These are phyloP conservation scores for Colinus virginianus DNA, from an alignment of 2,113 vertebrate genomes.

Conservation along the genomic window DNA sequence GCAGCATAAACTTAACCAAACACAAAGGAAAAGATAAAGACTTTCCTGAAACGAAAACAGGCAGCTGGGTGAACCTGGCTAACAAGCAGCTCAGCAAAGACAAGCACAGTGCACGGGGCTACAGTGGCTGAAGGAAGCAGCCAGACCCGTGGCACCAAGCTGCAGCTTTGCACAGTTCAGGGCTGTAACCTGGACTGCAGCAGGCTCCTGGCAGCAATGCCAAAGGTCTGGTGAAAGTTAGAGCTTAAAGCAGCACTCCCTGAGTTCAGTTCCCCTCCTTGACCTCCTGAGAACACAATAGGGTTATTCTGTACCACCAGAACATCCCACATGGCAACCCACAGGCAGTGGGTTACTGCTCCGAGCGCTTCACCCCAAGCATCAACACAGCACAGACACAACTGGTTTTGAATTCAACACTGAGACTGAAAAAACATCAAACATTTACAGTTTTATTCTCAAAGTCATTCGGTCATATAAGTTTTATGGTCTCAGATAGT, in stretches of 20 bases:
- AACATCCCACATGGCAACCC: neutral
- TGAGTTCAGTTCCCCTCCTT: rapidly evolving
- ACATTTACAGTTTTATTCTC: neutral
- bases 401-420: neutral
- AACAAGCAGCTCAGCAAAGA: neutral
- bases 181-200: neutral
- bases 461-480: neutral
- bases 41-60: neutral
- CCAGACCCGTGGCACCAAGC: neutral
- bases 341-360: neutral
- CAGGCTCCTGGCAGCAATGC: neutral
- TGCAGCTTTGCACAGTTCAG: neutral
- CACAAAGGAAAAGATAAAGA: neutral
- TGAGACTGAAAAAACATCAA: neutral
- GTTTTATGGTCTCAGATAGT: neutral
- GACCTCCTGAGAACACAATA: neutral
- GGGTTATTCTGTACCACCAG: neutral
- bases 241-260: rapidly evolving
- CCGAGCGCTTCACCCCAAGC: neutral
- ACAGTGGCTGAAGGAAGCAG: neutral
- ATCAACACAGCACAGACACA: rapidly evolving
- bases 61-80: neutral
- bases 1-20: neutral
- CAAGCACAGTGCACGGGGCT: neutral
- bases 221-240: no score